phyloP scores from a whole-genome alignment of 2,113 vertebrate genomes.

The Penelope pileata region DNA sequence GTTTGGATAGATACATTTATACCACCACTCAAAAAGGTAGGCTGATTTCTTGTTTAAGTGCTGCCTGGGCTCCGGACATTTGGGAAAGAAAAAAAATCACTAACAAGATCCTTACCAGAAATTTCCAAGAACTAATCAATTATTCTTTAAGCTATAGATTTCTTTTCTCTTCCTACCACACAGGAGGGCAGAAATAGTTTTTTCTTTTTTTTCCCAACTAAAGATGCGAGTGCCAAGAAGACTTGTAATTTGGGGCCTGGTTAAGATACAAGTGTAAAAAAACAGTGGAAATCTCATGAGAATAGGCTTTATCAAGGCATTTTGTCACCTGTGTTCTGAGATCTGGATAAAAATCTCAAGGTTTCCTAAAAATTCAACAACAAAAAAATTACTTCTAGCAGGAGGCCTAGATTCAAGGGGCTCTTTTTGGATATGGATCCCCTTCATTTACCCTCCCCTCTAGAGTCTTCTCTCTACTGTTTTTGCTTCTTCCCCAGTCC shows the following conservation, averaged over 20 bases:
- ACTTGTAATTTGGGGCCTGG: neutral
- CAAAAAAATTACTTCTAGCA: neutral
- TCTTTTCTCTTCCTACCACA: neutral
- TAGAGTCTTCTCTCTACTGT: neutral
- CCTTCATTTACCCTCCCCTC: neutral
- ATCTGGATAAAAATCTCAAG: neutral
- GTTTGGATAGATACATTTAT: neutral
- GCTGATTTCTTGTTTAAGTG: neutral
- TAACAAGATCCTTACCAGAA: neutral
- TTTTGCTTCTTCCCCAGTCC: neutral
- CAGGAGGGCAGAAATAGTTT: neutral
- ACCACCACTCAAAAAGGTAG: neutral
- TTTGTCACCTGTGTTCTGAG: neutral
- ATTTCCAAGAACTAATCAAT: neutral
- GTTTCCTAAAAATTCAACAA: neutral
- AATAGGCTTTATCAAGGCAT: neutral
- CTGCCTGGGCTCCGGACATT: neutral
- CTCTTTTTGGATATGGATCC: neutral
- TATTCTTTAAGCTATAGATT: neutral
- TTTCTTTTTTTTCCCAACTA: neutral
- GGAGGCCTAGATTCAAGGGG: neutral
- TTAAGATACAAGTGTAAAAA: neutral
- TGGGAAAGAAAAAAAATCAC: neutral
- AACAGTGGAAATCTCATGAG: neutral
- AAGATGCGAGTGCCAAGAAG: neutral